Evolutionary conservation across 2,113 vertebrate genomes (phyloP).

Genomic region (Leptosomus discolor): DNA sequence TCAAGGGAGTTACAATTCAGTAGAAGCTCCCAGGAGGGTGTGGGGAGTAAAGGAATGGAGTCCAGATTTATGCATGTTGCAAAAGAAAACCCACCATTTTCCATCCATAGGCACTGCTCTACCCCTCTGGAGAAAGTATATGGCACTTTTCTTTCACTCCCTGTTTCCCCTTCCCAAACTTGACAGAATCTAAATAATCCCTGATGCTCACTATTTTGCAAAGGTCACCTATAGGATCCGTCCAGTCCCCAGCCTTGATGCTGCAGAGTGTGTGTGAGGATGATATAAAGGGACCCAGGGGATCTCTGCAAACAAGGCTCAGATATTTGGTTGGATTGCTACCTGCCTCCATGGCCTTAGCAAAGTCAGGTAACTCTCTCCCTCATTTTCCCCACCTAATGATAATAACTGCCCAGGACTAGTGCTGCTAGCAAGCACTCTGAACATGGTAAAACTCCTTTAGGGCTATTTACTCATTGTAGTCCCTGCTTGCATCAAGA

Average conservation of each 20-base stretch:
- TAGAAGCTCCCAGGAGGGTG: not conserved
- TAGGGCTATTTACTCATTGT: not conserved
- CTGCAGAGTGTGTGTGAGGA: not conserved
- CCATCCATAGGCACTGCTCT: not conserved
- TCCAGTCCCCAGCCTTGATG: not conserved
- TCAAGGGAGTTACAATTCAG: slow-evolving; percentile 9
- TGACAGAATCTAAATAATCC: not conserved
- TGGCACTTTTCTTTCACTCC: not conserved
- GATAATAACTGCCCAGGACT: not conserved
- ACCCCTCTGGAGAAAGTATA: not conserved
- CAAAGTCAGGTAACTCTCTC: not conserved
- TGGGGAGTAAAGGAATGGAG: not conserved
- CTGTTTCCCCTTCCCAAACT: not conserved
- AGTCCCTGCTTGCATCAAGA: accelerated
- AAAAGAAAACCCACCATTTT: not conserved
- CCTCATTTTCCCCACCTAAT: not conserved
- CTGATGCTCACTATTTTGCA: not conserved
- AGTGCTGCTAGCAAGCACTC: not conserved
- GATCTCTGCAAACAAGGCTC: not conserved
- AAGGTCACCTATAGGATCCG: not conserved
- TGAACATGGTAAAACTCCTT: not conserved
- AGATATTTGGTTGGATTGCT: not conserved
- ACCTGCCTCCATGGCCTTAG: not conserved
- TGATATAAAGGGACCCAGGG: not conserved
- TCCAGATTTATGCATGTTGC: not conserved